Evolutionary conservation across 2,888 invertebrate genomes (phyloP).

Genomic region (Hyalella azteca): DNA sequence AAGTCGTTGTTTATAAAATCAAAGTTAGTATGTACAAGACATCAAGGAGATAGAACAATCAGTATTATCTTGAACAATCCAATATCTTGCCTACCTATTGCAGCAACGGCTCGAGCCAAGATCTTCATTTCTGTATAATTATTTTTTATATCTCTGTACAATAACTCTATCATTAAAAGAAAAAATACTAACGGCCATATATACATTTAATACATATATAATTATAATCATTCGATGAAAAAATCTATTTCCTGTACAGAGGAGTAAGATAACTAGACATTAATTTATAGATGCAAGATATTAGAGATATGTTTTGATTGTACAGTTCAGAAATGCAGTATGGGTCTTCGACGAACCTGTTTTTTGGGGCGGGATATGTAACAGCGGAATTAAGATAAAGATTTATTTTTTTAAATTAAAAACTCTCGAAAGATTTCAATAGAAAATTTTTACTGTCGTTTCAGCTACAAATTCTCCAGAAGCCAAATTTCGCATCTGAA

Average conservation of each 20-base stretch:
- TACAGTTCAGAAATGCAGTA: constrained; percentile 31
- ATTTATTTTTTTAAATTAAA: no score
- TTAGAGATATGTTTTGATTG: constrained; percentile 28
- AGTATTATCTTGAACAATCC: no score
- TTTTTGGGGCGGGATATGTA: background rate
- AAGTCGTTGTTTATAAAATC: no score
- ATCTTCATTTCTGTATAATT: background rate
- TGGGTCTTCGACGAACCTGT: background rate
- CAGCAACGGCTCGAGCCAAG: no score
- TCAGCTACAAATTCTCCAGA: no score
- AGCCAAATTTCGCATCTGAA: no score
- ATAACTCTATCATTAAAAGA: background rate
- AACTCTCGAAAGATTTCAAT: no score
- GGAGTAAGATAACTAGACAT: no score
- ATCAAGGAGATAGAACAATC: no score
- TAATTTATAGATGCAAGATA: background rate
- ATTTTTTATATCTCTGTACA: background rate
- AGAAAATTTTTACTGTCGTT: no score
- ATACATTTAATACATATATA: constrained; percentile 13
- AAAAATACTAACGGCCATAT: background rate
- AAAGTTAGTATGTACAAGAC: no score
- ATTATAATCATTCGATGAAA: background rate
- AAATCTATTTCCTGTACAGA: background rate
- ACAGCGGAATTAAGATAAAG: background rate
- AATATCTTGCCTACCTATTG: no score